Percentiles rank a stretch among this genome's conserved stretches.
These are phyloP conservation scores for Halocaridina rubra DNA, from an alignment of 2,888 invertebrate genomes.

Conservation along the genomic window DNA sequence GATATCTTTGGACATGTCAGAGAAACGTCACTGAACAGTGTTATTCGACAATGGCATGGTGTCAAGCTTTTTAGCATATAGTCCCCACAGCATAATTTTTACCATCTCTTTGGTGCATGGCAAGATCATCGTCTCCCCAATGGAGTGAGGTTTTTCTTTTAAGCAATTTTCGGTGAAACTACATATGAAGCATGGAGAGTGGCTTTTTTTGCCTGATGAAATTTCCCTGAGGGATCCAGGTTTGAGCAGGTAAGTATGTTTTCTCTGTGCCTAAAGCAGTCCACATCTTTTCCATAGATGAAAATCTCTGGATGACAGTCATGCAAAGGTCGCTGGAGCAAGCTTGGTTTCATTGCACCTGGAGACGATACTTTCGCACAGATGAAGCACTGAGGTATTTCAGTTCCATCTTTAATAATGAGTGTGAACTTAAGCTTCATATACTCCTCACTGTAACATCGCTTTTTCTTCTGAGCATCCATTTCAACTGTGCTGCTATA, in stretches of 20 bases:
- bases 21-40: background rate
- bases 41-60: background rate
- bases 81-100: background rate
- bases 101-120: background rate
- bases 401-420: background rate
- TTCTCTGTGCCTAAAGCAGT: background rate
- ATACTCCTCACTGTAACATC: background rate
- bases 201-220: constrained; percentile 2
- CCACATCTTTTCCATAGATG: constrained; percentile 17
- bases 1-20: no score
- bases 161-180: background rate
- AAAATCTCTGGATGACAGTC: background rate
- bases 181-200: constrained; percentile 6
- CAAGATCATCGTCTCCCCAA: background rate
- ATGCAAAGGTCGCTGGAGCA: background rate
- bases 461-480: background rate
- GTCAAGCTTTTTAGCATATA: background rate
- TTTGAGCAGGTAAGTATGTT: background rate
- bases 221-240: background rate
- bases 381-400: background rate
- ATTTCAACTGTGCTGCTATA: background rate
- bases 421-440: constrained; percentile 1
- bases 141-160: background rate
- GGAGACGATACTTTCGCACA: background rate
- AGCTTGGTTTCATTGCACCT: constrained; percentile 3